A percentile compares a stretch with the other conserved stretches of the same genome.
Conservation (phyloP, 2,113 vertebrate species). For the Panurus biarmicus region DNA sequence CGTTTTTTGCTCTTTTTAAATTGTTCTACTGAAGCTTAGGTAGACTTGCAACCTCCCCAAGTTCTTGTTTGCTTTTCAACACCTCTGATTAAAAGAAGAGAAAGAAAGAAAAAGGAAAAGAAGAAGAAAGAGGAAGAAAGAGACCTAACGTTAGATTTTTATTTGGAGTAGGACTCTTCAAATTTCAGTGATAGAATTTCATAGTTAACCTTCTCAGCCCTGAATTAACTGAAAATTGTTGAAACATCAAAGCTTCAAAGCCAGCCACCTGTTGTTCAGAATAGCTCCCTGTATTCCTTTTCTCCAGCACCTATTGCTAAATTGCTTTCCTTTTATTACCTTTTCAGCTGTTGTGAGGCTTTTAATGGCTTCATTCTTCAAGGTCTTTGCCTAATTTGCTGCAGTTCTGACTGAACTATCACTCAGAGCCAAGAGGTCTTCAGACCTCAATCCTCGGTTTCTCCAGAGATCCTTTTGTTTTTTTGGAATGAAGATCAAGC, state of each 20-base stretch:
- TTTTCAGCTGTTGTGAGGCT: constrained; percentile 7
- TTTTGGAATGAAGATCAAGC: not conserved
- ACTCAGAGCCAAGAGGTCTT: not conserved
- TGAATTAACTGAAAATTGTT: not conserved
- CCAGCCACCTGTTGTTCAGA: not conserved
- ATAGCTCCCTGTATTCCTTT: constrained; percentile 12
- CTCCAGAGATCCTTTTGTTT: not conserved
- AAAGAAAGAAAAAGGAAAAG: not conserved
- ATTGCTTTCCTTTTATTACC: constrained; percentile 18
- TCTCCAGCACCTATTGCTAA: not conserved
- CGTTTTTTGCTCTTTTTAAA: not conserved
- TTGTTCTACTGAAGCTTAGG: not conserved
- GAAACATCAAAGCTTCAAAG: constrained; percentile 10
- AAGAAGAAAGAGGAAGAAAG: not conserved
- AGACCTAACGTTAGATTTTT: not conserved
- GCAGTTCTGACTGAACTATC: not conserved
- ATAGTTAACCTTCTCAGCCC: not conserved
- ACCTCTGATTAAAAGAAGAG: not conserved
- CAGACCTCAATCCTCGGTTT: rapidly evolving
- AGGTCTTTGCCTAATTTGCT: constrained; percentile 27
- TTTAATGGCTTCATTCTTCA: constrained; percentile 28
- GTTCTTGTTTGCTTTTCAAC: not conserved
- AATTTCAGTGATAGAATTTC: not conserved
- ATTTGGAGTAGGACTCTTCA: not conserved
- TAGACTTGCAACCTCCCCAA: not conserved